Evolutionary conservation across 2,888 invertebrate genomes (phyloP), one percentile per base, ranked within the genome.

Genomic region (Drosophila aldrichi): DNA sequence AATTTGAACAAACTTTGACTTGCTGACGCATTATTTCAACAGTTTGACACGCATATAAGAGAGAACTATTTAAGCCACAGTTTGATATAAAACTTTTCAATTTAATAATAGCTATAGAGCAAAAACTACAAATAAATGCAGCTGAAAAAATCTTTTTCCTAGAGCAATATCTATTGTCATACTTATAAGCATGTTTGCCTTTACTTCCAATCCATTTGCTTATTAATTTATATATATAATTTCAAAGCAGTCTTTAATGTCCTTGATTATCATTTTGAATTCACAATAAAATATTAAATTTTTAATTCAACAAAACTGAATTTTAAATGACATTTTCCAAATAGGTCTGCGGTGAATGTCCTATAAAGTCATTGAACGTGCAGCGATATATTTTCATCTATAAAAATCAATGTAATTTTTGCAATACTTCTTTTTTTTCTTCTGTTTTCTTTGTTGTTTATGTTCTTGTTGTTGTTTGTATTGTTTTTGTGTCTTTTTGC

Each of bases 331-430:
- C 22, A n/a, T 22, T 36, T 18, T 57, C 25, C 22, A 38, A 52
- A 38, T 10, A 43, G 34, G n/a, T 36, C 41, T 38, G n/a, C 43
- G 60, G 18, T 61, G 40, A 49, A 65, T 56, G 54, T 67, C n/a
- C 51, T 43, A 48, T 69, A 62, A 70, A 71, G 79, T 74, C 77
- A 81, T 70, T 69, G 82, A 81, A 77, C 77, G 65, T 49, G 40
- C 22, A 55, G 38, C 64, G 48, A 78, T 57, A 62, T 65, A 58
- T 57, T 68, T 64, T 41, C 68, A 73, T 64, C 48, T 65, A 73
- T 72, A 68, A 73, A 72, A 74, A 73, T 66, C 56, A 62, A 44
- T 51, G 73, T 54, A 57, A 57, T 51, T n/a, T 25, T n/a, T n/a
- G n/a, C n/a, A n/a, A n/a, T n/a, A n/a, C n/a, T n/a, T n/a, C n/a